These are phyloP conservation scores for Graphium colonna DNA, from an alignment of 2,888 invertebrate genomes.

Conservation along the genomic window DNA sequence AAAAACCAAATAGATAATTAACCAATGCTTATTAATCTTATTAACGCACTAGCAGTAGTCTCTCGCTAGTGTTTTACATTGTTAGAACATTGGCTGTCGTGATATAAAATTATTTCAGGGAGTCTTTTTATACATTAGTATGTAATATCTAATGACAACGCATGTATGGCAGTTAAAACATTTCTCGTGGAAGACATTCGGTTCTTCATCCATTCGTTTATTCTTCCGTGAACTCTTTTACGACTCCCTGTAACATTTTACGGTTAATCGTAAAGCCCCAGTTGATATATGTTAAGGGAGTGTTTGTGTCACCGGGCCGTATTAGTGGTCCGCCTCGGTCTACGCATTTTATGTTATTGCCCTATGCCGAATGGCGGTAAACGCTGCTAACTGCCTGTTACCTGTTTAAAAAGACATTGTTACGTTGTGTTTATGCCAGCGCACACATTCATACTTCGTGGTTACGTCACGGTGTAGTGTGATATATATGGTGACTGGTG, in stretches of 20 bases:
- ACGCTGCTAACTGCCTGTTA: background rate
- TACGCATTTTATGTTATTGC: constrained; percentile 37
- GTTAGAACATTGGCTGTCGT: too few species aligned
- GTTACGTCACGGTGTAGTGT: too few species aligned
- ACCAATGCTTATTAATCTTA: too few species aligned
- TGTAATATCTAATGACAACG: too few species aligned
- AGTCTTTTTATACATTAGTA: too few species aligned
- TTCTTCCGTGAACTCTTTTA: constrained; percentile 55
- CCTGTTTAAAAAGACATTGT: background rate
- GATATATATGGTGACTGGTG: too few species aligned
- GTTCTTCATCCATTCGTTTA: too few species aligned
- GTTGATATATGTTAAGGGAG: constrained; percentile 54
- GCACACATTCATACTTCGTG: background rate
- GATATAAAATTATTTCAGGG: too few species aligned
- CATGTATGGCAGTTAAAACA: too few species aligned
- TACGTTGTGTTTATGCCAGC: background rate
- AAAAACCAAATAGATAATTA: too few species aligned
- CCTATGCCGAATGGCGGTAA: constrained; percentile 37
- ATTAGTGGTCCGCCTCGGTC: constrained; percentile 49
- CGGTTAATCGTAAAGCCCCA: constrained; percentile 55
- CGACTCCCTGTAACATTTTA: constrained; percentile 61
- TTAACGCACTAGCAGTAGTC: too few species aligned
- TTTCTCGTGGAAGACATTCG: constrained; percentile 19
- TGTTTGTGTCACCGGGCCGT: constrained; percentile 48
- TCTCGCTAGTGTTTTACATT: too few species aligned